Evolutionary conservation across 2,888 invertebrate genomes (phyloP).

Genomic region (Elgonia sp.): DNA sequence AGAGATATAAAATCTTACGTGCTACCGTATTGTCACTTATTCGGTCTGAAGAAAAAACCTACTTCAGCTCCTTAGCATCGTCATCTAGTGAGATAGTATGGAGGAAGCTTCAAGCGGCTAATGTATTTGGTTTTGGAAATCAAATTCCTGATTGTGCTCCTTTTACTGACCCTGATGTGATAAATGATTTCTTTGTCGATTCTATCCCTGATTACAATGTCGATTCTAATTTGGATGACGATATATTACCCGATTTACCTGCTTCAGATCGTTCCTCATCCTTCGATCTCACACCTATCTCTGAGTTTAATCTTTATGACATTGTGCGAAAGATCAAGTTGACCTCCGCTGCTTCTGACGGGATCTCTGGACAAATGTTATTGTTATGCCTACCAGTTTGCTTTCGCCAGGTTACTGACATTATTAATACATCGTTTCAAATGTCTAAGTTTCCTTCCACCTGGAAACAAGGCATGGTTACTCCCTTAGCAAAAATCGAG

Average conservation of each 20-base stretch:
- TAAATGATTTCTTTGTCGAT: neutral
- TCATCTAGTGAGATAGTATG: neutral
- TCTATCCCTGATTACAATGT: neutral
- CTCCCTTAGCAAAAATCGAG: neutral
- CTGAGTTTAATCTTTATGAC: too few relatives aligned
- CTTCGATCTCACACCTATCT: too few relatives aligned
- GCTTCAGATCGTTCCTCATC: too few relatives aligned
- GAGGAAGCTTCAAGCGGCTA: neutral
- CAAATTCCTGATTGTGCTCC: neutral
- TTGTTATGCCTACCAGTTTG: too few relatives aligned
- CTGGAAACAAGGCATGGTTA: neutral
- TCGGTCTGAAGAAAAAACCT: neutral
- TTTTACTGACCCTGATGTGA: neutral
- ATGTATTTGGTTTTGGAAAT: neutral
- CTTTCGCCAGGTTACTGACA: too few relatives aligned
- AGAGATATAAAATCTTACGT: neutral
- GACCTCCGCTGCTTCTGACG: too few relatives aligned
- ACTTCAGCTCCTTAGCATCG: neutral
- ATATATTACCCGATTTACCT: too few relatives aligned
- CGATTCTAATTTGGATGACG: too few relatives aligned
- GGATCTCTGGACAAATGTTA: too few relatives aligned
- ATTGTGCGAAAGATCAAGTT: too few relatives aligned
- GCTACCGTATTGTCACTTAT: neutral
- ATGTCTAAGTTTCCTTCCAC: neutral
- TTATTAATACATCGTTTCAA: too few relatives aligned